Percentiles rank a stretch among this genome's conserved stretches.
phyloP scores from a whole-genome alignment of 2,797 vertebrate genomes.

The Xiphophorus birchmanni region DNA sequence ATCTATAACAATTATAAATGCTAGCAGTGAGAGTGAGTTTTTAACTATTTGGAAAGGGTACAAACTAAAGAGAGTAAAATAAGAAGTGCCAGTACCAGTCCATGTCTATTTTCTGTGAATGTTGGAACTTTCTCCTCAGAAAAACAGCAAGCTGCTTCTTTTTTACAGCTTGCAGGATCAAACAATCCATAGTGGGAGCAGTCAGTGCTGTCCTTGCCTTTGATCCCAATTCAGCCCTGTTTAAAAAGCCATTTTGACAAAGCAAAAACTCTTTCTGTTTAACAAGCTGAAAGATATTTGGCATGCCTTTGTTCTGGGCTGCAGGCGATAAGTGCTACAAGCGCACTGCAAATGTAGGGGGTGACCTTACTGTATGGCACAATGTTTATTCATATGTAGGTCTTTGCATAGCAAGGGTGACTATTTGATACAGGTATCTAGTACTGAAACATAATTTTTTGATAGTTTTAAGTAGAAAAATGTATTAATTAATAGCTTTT shows the following conservation, averaged over 20 bases:
- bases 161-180: slow-evolving; percentile 46
- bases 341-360: slow-evolving; percentile 17
- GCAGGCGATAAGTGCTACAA: slow-evolving; percentile 44
- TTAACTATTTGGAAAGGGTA: background rate
- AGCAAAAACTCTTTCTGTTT: slow-evolving; percentile 66
- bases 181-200: slow-evolving; percentile 54
- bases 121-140: slow-evolving; percentile 22
- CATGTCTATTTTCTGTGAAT: slow-evolving; percentile 22
- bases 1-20: background rate
- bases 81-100: slow-evolving; percentile 1
- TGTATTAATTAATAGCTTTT: background rate
- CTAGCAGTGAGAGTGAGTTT: slow-evolving; percentile 1
- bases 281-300: slow-evolving; percentile 58
- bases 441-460: background rate
- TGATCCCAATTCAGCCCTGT: slow-evolving; percentile 55
- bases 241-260: slow-evolving; percentile 61
- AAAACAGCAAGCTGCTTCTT: slow-evolving; percentile 18
- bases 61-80: background rate
- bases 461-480: background rate
- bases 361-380: slow-evolving; percentile 33
- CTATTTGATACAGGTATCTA: background rate
- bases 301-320: slow-evolving; percentile 50
- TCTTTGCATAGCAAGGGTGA: slow-evolving; percentile 10
- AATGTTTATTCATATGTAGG: background rate
- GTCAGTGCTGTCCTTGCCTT: slow-evolving; percentile 55